Conservation (phyloP, 2,113 vertebrate genomes). For the Cyprinus carpio region DNA sequence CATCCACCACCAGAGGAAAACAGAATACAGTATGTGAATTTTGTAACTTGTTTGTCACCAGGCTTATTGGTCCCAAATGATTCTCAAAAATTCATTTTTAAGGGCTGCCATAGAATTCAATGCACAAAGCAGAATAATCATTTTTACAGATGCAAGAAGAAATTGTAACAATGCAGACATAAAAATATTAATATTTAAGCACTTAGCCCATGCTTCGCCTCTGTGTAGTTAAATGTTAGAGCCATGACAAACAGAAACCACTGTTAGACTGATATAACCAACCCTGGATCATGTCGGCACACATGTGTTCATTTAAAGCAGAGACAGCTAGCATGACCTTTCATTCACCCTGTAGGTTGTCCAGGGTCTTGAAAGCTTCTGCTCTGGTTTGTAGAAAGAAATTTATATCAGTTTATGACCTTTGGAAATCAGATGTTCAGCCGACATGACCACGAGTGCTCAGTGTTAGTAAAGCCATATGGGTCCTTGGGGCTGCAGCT, state of each 20-base stretch:
- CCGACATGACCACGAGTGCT: neutral
- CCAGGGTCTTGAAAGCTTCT: conserved; percentile 8
- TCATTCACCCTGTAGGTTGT: neutral
- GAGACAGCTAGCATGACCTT: conserved; percentile 3
- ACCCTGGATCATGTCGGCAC: conserved; percentile 6
- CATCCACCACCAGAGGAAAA: neutral
- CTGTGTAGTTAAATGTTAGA: neutral
- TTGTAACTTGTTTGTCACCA: neutral
- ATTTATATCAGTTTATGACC: conserved; percentile 9
- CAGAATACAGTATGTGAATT: neutral
- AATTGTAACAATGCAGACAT: neutral
- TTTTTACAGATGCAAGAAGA: neutral
- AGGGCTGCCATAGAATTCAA: neutral
- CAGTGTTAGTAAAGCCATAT: conserved; percentile 12
- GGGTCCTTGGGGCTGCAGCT: conserved; percentile 10
- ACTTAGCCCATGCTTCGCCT: neutral
- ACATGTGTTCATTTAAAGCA: conserved; percentile 7
- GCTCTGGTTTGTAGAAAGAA: neutral
- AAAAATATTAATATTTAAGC: neutral
- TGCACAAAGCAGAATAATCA: neutral
- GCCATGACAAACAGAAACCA: conserved; percentile 17
- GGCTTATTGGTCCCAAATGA: neutral
- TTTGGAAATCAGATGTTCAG: neutral
- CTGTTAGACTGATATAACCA: neutral
- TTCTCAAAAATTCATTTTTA: neutral